Conservation (phyloP, 2,113 vertebrate genomes). For the Meleagris gallopavo region DNA sequence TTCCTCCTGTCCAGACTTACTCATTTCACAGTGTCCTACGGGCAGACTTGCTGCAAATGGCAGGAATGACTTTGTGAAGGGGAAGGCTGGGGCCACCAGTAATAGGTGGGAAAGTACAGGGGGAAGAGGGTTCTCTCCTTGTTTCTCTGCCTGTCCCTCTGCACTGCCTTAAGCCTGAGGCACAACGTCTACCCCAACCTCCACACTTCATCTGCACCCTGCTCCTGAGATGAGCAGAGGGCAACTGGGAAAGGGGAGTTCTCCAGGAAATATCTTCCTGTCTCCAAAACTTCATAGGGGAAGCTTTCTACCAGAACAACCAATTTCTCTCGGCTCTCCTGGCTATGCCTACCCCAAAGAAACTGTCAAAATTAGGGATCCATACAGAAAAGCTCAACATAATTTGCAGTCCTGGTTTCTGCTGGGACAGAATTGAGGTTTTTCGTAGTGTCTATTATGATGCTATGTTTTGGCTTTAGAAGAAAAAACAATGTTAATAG, state of each 20-base stretch:
- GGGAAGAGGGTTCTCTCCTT: background rate
- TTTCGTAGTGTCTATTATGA: too few species aligned
- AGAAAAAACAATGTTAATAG: too few species aligned
- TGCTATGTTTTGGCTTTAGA: too few species aligned
- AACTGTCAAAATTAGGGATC: background rate
- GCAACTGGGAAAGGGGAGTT: background rate
- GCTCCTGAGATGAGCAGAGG: background rate
- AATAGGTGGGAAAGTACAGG: background rate
- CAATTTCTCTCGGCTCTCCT: background rate
- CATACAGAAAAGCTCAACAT: background rate
- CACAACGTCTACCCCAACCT: background rate
- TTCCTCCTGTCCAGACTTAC: background rate
- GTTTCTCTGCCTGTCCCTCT: background rate
- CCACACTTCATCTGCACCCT: background rate
- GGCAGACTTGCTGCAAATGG: rapidly evolving
- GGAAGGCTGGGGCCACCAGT: background rate
- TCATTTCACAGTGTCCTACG: rapidly evolving
- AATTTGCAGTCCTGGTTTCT: too few species aligned
- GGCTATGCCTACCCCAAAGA: background rate
- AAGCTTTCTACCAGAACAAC: background rate
- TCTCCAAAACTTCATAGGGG: background rate
- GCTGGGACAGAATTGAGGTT: too few species aligned
- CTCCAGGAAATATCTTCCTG: background rate
- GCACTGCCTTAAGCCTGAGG: background rate
- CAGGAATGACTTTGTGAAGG: rapidly evolving